Conservation (phyloP, 2,113 vertebrate genomes). For the Spermophilus dauricus region DNA sequence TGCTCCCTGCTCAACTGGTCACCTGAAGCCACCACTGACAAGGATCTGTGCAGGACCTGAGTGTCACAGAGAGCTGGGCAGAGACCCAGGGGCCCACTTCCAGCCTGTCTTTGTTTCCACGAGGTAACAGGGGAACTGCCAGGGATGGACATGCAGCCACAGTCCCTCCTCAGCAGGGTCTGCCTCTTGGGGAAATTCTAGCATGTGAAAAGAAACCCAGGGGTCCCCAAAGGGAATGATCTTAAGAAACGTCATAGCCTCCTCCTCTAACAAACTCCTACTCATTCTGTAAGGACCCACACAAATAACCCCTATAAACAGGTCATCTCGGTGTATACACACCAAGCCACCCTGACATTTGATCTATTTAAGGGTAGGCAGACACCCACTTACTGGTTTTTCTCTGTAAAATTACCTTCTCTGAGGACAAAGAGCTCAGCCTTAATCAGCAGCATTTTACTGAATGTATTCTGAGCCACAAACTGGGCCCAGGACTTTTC, state of each 20-base stretch:
- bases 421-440: background rate
- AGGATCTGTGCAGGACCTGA: background rate
- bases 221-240: background rate
- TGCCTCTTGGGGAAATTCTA: background rate
- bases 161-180: background rate
- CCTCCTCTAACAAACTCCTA: conserved; percentile 40
- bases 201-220: background rate
- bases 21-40: conserved; percentile 14
- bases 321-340: background rate
- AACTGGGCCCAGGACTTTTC: background rate
- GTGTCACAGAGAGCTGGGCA: background rate
- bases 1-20: background rate
- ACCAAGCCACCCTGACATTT: background rate
- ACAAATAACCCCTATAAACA: background rate
- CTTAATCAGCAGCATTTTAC: background rate
- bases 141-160: background rate
- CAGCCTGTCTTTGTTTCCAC: background rate
- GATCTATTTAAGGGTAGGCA: background rate
- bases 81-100: background rate
- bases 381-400: background rate
- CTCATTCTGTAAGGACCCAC: background rate
- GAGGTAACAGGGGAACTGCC: background rate
- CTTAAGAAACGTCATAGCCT: background rate
- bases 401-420: background rate
- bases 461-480: background rate